Percentiles rank a stretch among this genome's conserved stretches.
These are phyloP conservation scores for Rhamnusium bicolor DNA, from an alignment of 2,888 invertebrate species.

Conservation along the genomic window DNA sequence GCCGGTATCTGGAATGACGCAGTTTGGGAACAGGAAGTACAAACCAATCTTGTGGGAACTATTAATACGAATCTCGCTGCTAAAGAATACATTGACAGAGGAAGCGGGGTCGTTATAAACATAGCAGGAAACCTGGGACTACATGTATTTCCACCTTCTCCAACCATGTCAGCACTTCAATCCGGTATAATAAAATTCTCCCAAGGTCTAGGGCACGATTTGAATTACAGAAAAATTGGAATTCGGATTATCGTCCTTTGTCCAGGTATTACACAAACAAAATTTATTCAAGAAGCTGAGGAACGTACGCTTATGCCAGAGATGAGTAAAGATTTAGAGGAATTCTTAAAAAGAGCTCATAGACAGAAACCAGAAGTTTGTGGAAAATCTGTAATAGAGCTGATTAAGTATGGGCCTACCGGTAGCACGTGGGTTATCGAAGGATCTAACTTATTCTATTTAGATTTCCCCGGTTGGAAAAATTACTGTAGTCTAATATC, in stretches of 20 bases:
- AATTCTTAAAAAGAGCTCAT: conserved; percentile 49
- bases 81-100: conserved; percentile 10
- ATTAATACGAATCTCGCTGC: conserved; percentile 39
- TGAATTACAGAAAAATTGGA: conserved; percentile 63
- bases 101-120: conserved; percentile 73
- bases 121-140: conserved; percentile 72
- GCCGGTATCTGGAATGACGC: conserved; percentile 65
- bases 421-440: conserved; percentile 68
- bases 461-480: conserved; percentile 57
- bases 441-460: conserved; percentile 59
- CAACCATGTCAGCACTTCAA: conserved; percentile 71
- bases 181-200: conserved; percentile 66
- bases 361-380: conserved; percentile 63
- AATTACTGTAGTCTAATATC: conserved; percentile 42
- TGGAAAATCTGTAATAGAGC: conserved; percentile 63
- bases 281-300: conserved; percentile 60
- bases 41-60: conserved; percentile 64
- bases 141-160: conserved; percentile 69
- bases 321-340: conserved; percentile 54
- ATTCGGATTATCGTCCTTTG: conserved; percentile 68
- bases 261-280: conserved; percentile 67
- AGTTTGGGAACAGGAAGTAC: conserved; percentile 66
- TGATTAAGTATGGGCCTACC: conserved; percentile 61
- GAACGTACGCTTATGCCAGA: conserved; percentile 56
- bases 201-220: conserved; percentile 64